These are phyloP conservation scores for Gymnorhina tibicen DNA, from an alignment of 2,113 vertebrate genomes.

Conservation along the genomic window DNA sequence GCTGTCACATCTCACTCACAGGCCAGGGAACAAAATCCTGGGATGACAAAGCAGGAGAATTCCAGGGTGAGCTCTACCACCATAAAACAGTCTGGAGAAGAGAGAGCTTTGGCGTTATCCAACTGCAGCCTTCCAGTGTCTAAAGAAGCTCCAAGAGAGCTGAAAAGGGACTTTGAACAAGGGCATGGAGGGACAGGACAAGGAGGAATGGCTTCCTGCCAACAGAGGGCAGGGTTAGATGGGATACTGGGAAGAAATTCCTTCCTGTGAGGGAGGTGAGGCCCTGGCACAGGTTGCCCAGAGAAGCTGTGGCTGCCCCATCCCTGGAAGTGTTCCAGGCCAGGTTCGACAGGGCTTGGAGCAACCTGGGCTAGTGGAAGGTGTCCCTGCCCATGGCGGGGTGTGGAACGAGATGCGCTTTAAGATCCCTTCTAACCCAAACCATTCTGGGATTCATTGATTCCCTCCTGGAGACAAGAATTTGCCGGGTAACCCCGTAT, in stretches of 20 bases:
- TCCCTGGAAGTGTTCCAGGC: neutral
- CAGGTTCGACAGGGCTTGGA: accelerated
- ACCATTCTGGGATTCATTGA: neutral
- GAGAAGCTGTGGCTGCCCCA: neutral
- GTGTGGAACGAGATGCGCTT: accelerated
- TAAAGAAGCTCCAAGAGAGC: neutral
- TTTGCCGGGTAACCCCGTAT: neutral
- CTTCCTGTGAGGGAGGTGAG: accelerated
- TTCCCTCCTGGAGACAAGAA: neutral
- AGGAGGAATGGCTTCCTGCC: neutral
- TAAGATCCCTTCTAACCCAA: neutral
- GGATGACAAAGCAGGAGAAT: neutral
- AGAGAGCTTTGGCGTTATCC: neutral
- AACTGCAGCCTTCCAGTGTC: neutral
- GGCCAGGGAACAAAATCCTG: neutral
- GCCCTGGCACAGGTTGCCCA: neutral
- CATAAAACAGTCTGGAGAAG: neutral
- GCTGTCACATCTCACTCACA: neutral
- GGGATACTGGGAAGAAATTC: neutral
- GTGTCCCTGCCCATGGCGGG: too few relatives aligned
- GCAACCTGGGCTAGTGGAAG: accelerated
- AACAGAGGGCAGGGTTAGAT: neutral
- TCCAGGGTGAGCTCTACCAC: neutral
- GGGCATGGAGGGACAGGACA: neutral
- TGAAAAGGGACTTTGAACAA: neutral